Conservation (phyloP, 2,888 invertebrate species). For the Tachina fera region DNA sequence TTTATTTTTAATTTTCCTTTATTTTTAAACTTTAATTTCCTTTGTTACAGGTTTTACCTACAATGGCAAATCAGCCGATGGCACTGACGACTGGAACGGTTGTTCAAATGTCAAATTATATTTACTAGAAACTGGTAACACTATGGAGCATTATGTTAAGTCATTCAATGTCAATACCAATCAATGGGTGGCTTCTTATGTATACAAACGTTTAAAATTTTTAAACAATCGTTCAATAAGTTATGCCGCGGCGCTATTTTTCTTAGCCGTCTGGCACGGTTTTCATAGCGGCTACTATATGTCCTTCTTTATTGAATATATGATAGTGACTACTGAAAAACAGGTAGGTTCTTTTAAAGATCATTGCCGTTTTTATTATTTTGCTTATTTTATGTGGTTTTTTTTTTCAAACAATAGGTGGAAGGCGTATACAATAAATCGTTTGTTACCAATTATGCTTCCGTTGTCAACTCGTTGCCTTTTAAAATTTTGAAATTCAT, state of each 20-base stretch:
- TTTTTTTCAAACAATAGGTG: slow-evolving; percentile 73
- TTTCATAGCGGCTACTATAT: slow-evolving; percentile 96
- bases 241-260: slow-evolving; percentile 91
- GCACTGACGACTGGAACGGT: slow-evolving; percentile 94
- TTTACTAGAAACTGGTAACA: slow-evolving; percentile 91
- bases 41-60: slow-evolving; percentile 88
- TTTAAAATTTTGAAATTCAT: slow-evolving; percentile 84
- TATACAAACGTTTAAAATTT: slow-evolving; percentile 96
- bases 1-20: not conserved
- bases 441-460: slow-evolving; percentile 75
- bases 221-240: slow-evolving; percentile 92
- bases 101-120: slow-evolving; percentile 94
- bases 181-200: slow-evolving; percentile 95
- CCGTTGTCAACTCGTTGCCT: slow-evolving; percentile 74
- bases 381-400: slow-evolving; percentile 3
- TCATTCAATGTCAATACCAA: slow-evolving; percentile 99
- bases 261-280: slow-evolving; percentile 98
- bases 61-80: slow-evolving; percentile 85
- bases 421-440: slow-evolving; percentile 75
- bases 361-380: not conserved
- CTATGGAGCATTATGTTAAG: slow-evolving; percentile 93
- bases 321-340: slow-evolving; percentile 93
- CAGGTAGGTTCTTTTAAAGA: slow-evolving; percentile 85
- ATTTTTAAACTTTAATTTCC: not conserved
- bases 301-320: slow-evolving; percentile 95